These are phyloP conservation scores for Diaprepes abbreviatus DNA, from an alignment of 2,888 invertebrate genomes.

Conservation along the genomic window DNA sequence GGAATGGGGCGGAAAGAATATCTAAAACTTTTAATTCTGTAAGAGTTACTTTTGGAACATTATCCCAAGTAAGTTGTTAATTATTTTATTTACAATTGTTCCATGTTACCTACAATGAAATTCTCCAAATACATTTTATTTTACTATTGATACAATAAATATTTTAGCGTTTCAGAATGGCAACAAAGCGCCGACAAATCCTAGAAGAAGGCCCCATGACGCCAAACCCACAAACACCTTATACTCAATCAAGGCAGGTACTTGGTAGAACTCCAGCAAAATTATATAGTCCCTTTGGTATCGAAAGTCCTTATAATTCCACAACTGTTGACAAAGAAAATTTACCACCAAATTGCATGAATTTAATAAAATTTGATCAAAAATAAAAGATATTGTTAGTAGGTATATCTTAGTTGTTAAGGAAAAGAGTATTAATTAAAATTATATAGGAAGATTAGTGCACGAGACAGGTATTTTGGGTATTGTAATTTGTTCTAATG, in stretches of 20 bases:
- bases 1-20: conserved; percentile 78
- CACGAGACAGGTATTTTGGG: too few relatives aligned
- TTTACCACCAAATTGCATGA: conserved; percentile 44
- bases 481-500: too few relatives aligned
- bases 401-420: too few relatives aligned
- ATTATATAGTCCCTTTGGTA: conserved; percentile 82
- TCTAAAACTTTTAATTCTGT: conserved; percentile 77
- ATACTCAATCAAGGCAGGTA: conserved; percentile 68
- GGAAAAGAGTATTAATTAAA: too few relatives aligned
- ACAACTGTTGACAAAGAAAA: conserved; percentile 58
- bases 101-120: too few relatives aligned
- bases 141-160: too few relatives aligned
- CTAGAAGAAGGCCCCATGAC: conserved; percentile 71
- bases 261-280: conserved; percentile 79
- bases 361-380: conserved; percentile 4
- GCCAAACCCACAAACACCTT: conserved; percentile 68
- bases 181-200: conserved; percentile 71
- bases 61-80: conserved; percentile 73
- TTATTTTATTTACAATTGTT: background rate
- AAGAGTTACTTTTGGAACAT: conserved; percentile 75
- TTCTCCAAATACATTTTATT: too few relatives aligned
- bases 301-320: conserved; percentile 75
- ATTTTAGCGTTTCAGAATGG: conserved; percentile 70
- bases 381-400: background rate
- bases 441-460: too few relatives aligned